A percentile compares a stretch with the other conserved stretches of the same genome.
Evolutionary conservation across 2,888 invertebrate genomes (phyloP).

Genomic region (Ferdinandea cuprea): DNA sequence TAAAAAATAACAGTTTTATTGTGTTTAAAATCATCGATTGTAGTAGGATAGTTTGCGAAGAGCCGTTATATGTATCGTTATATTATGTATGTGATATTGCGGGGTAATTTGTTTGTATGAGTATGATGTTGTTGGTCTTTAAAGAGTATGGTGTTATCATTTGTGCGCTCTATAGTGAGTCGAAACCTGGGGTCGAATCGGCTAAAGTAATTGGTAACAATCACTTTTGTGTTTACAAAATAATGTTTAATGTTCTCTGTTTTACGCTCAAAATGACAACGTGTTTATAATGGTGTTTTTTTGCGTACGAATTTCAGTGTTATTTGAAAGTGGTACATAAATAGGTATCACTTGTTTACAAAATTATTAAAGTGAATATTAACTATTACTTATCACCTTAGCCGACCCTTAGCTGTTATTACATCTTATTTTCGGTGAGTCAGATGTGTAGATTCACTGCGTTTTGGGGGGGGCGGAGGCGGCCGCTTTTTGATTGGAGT

Average conservation of each 20-base stretch:
- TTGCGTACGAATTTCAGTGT: too few relatives aligned
- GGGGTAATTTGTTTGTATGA: constrained; percentile 30
- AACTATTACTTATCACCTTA: too few relatives aligned
- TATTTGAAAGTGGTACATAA: too few relatives aligned
- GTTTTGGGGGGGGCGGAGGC: constrained; percentile 95
- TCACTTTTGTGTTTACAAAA: too few relatives aligned
- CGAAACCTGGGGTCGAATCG: constrained; percentile 11
- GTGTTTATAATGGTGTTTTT: too few relatives aligned
- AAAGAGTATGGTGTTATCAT: constrained; percentile 12
- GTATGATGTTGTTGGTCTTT: too few relatives aligned
- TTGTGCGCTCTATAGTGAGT: constrained; percentile 53
- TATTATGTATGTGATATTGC: constrained; percentile 24
- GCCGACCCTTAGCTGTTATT: too few relatives aligned
- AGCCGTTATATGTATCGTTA: constrained; percentile 48
- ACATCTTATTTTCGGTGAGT: constrained; percentile 82
- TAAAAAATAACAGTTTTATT: constrained; percentile 35
- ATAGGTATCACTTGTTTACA: too few relatives aligned
- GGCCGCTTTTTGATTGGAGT: constrained; percentile 87
- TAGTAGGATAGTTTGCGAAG: constrained; percentile 48
- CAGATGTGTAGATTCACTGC: constrained; percentile 93
- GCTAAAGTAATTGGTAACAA: too few relatives aligned
- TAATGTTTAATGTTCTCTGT: too few relatives aligned
- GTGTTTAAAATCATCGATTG: constrained; percentile 27
- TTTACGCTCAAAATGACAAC: too few relatives aligned
- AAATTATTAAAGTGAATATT: too few relatives aligned